phyloP scores from a whole-genome alignment of 92 coral and sea anemone genomes.

The Umimayanthus kanabou region DNA sequence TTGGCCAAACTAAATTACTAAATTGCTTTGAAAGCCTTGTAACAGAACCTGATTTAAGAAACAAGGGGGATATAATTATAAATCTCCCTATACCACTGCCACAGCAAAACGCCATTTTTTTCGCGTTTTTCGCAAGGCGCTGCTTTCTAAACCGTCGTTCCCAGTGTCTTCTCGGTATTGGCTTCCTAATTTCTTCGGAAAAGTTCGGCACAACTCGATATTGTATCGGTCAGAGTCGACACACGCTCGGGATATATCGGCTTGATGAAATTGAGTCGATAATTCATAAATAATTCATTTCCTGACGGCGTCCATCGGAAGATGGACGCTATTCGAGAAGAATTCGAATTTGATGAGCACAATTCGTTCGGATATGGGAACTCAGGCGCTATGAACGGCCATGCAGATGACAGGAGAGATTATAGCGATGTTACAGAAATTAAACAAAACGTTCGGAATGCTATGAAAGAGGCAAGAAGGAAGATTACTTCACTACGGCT shows the following conservation, averaged over 20 bases:
- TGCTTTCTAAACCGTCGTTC: neutral
- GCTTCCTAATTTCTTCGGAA: neutral
- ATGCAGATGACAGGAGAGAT: constrained; percentile 53
- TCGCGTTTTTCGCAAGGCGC: neutral
- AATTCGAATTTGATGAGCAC: constrained; percentile 60
- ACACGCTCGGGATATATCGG: neutral
- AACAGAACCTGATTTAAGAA: neutral
- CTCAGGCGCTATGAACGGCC: constrained; percentile 51
- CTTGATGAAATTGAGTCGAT: neutral
- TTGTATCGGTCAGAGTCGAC: neutral
- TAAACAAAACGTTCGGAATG: constrained; percentile 81
- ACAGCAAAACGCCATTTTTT: neutral
- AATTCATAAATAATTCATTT: constrained; percentile 12
- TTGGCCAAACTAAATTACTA: neutral
- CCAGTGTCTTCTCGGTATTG: neutral
- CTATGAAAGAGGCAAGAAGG: constrained; percentile 94
- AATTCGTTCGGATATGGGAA: constrained; percentile 46
- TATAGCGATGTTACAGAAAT: constrained; percentile 81
- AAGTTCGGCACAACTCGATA: constrained; percentile 24
- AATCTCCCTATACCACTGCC: neutral
- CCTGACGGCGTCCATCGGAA: constrained; percentile 52
- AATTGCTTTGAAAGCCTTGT: no score
- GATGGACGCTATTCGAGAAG: constrained; percentile 96
- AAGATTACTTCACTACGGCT: constrained; percentile 80
- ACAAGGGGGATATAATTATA: neutral